Evolutionary conservation across 2,888 invertebrate species (phyloP), one percentile per base, ranked within the genome.

Genomic region (Drosophila vallismaia): DNA sequence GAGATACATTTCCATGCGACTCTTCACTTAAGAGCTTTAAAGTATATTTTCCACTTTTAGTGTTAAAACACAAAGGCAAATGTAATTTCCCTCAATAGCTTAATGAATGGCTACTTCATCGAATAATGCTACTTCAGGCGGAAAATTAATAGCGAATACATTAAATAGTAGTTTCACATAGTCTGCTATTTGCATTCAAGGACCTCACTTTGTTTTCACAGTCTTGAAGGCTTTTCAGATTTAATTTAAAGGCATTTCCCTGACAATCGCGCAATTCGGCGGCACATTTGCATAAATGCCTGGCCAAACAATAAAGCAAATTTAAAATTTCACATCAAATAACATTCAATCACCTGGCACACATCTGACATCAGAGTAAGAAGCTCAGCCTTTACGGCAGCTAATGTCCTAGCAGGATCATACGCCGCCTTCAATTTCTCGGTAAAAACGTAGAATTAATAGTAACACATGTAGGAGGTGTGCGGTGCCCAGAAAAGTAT

Each of bases 251-350:
- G 44, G 7, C 33, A 14, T 14, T 49, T 29, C 36, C 51, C 24
- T 49, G 73, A 70, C 76, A 71, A 62, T 59, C 62, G 55, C 49
- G 50, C 71, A 78, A 79, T 79, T 36, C 36, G n/a, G 12, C 71
- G 77, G 64, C 12, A 75, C 70, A 86, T 76, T 79, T 79, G 33
- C 80, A 79, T 79, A 83, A 86, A 74, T 76, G 74, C 59, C 68
- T 67, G 50, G 48, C 33, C 50, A 24, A 59, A 50, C 75, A 71
- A 46, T 64, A 58, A 63, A 68, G 55, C 50, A 51, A 68, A 83
- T 75, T 79, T 64, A 75, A 55, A 68, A 83, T 75, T 79, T 64
- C 80, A 55, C 86, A 77, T 83, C 84, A 81, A 81, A 83, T 86
- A 77, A 75, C 69, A 73, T 77, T 86, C 81, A 81, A 86, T 86